Conservation (phyloP, 2,113 vertebrate genomes). For the Callochromis pleurospilus region DNA sequence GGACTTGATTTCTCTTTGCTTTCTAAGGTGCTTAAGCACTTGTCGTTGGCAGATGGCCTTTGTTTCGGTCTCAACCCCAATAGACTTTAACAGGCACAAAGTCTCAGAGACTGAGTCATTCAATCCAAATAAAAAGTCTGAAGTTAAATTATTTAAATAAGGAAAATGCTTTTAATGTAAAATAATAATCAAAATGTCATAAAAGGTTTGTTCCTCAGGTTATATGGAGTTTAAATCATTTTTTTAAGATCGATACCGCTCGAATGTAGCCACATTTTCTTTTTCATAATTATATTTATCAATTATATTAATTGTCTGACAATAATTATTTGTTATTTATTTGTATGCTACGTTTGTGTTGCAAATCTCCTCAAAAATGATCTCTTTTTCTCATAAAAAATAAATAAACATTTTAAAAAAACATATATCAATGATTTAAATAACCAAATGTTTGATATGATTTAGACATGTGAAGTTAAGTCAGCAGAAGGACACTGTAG, state of each 20-base stretch:
- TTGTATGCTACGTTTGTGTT: background rate
- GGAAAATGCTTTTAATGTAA: background rate
- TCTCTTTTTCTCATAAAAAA: background rate
- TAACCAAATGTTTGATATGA: background rate
- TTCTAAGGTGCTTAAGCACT: slow-evolving; percentile 4
- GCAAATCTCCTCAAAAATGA: background rate
- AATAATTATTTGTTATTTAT: background rate
- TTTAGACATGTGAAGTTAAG: background rate
- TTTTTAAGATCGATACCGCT: background rate
- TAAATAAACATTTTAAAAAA: background rate
- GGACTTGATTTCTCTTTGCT: slow-evolving; percentile 27
- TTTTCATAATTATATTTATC: background rate
- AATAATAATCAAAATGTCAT: background rate
- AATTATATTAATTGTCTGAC: background rate
- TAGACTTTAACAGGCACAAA: background rate
- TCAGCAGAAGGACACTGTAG: background rate
- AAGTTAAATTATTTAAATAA: background rate
- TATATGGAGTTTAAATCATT: background rate
- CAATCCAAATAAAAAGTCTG: background rate
- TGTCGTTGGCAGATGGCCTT: background rate
- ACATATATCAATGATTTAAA: background rate
- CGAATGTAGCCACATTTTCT: background rate
- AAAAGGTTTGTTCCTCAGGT: background rate
- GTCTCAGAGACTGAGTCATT: background rate
- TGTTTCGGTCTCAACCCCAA: background rate